Conservation (phyloP, 1,140 invertebrate genomes). For the Drosophila rufa region DNA sequence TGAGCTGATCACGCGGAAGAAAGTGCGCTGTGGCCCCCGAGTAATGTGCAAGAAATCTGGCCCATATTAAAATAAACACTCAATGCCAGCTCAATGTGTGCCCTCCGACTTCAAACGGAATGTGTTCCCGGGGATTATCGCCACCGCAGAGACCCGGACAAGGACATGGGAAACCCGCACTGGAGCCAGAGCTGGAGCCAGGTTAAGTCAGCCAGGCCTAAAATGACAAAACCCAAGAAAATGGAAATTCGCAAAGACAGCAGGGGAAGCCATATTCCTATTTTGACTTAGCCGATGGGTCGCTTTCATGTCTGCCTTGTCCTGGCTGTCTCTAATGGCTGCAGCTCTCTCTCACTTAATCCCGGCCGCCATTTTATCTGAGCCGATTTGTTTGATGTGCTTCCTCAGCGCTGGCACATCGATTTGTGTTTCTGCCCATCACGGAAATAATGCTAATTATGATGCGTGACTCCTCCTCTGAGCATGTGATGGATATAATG, state of each 20-base stretch:
- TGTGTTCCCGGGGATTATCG: slow-evolving; percentile 40
- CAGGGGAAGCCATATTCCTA: slow-evolving; percentile 4
- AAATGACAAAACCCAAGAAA: slow-evolving; percentile 42
- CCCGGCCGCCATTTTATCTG: slow-evolving; percentile 53
- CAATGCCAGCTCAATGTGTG: slow-evolving; percentile 24
- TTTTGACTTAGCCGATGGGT: slow-evolving; percentile 11
- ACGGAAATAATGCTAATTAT: slow-evolving; percentile 69
- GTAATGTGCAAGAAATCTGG: slow-evolving; percentile 54
- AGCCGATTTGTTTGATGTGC: slow-evolving; percentile 77
- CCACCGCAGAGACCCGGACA: slow-evolving; percentile 16
- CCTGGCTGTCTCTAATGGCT: slow-evolving; percentile 46
- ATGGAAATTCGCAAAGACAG: slow-evolving; percentile 26
- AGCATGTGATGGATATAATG: slow-evolving; percentile 39
- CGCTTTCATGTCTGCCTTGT: slow-evolving; percentile 32
- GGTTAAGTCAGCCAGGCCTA: slow-evolving; percentile 32
- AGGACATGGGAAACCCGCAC: not conserved
- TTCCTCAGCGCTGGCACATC: slow-evolving; percentile 29
- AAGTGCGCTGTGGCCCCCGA: slow-evolving; percentile 57
- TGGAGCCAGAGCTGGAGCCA: not conserved
- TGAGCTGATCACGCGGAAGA: slow-evolving; percentile 79
- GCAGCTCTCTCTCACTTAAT: slow-evolving; percentile 61
- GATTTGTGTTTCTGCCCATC: slow-evolving; percentile 44
- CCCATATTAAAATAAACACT: slow-evolving; percentile 59
- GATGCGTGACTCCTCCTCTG: slow-evolving; percentile 37
- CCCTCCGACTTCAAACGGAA: slow-evolving; percentile 51